Evolutionary conservation across 2,113 vertebrate species (phyloP).

Genomic region (Fulica atra): DNA sequence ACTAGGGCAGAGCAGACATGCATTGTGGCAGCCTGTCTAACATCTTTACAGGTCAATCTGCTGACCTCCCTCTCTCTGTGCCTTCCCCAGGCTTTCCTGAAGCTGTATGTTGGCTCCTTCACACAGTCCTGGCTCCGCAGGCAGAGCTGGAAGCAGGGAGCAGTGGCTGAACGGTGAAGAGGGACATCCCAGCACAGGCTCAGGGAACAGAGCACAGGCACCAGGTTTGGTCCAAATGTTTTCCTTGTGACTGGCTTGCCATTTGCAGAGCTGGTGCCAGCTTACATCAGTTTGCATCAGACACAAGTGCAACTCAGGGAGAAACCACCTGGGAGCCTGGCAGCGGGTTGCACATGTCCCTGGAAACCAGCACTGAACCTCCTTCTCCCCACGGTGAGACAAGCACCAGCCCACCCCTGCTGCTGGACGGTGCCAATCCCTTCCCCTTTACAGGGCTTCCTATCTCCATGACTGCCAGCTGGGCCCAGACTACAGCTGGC

Average conservation of each 20-base stretch:
- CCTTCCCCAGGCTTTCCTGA: not conserved
- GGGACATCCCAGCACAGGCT: not conserved
- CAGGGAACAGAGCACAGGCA: not conserved
- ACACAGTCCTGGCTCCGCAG: rapidly evolving
- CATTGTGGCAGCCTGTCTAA: not conserved
- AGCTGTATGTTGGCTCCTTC: not conserved
- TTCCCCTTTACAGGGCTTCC: not conserved
- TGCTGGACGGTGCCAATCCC: not conserved
- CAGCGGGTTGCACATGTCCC: rapidly evolving
- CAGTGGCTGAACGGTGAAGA: not conserved
- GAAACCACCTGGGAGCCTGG: not conserved
- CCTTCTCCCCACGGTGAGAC: not conserved
- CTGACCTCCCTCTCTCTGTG: not conserved
- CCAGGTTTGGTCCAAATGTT: not conserved
- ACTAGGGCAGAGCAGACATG: not conserved
- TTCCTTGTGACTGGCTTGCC: not conserved
- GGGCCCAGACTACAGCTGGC: not conserved
- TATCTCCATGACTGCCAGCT: not conserved
- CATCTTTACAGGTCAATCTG: not conserved
- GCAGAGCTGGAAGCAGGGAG: not conserved
- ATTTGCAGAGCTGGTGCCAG: not conserved
- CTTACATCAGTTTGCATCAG: not conserved
- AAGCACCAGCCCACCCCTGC: not conserved
- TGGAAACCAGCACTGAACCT: not conserved
- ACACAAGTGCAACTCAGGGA: rapidly evolving